These are phyloP conservation scores for Xerus inauris DNA, from an alignment of 2,113 vertebrate species.

Conservation along the genomic window DNA sequence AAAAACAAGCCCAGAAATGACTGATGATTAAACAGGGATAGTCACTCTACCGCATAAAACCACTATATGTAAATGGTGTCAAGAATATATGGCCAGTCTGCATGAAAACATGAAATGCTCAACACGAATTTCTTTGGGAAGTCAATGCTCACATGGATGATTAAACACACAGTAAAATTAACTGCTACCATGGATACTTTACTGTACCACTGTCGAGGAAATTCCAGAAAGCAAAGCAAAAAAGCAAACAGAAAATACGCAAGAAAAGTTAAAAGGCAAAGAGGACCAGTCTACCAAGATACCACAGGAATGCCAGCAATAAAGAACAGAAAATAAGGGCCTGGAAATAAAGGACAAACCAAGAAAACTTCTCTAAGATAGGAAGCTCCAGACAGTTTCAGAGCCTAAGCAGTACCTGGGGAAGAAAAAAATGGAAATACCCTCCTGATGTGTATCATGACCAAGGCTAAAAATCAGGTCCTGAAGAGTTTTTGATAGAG, in stretches of 20 bases:
- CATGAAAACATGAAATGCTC: background rate
- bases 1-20: background rate
- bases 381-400: background rate
- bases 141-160: background rate
- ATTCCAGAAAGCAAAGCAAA: conserved; percentile 10
- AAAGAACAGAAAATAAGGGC: background rate
- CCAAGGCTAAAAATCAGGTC: background rate
- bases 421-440: background rate
- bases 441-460: background rate
- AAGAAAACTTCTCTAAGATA: background rate
- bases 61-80: background rate
- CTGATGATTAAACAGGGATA: background rate
- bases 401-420: background rate
- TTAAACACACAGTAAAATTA: conserved; percentile 15
- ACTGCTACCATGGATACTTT: background rate
- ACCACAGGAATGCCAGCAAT: background rate
- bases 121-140: background rate
- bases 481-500: background rate
- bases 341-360: background rate
- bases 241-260: background rate
- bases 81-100: background rate
- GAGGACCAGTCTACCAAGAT: background rate
- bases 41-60: background rate
- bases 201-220: background rate
- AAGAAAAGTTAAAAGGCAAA: background rate